Evolutionary conservation across 2,113 vertebrate species (phyloP).

Genomic region (Phodopus roborovskii): DNA sequence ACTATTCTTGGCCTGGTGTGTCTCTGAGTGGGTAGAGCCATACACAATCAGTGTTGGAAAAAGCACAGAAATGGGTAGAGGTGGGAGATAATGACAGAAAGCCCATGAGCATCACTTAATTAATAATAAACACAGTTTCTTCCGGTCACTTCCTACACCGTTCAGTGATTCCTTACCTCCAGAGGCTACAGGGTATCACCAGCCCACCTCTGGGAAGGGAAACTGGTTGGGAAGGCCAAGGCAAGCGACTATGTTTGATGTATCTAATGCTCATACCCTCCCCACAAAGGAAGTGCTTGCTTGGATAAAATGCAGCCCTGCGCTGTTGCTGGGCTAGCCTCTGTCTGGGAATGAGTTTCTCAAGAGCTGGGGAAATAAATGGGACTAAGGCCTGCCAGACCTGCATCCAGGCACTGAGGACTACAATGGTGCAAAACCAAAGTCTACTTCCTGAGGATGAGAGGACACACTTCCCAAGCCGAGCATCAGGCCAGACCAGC

Average conservation of each 20-base stretch:
- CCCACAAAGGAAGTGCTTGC: not conserved
- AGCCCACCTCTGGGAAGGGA: not conserved
- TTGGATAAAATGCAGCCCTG: too few relatives aligned
- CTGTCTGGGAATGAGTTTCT: fast-evolving
- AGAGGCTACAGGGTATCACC: not conserved
- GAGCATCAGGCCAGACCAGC: not conserved
- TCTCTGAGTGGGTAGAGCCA: too few relatives aligned
- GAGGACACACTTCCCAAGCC: fast-evolving
- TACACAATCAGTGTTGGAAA: not conserved
- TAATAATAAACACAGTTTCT: not conserved
- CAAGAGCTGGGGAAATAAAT: fast-evolving
- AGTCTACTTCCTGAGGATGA: fast-evolving
- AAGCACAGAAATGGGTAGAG: not conserved
- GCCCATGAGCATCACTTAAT: too few relatives aligned
- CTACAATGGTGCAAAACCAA: fast-evolving
- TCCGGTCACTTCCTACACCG: not conserved
- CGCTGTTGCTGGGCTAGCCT: fast-evolving
- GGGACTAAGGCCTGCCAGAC: not conserved
- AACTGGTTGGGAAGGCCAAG: not conserved
- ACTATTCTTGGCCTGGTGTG: not conserved
- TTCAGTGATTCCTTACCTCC: not conserved
- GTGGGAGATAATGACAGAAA: not conserved
- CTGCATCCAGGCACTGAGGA: not conserved
- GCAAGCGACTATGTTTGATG: not conserved
- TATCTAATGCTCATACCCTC: not conserved